These are phyloP conservation scores for Eleginops maclovinus DNA, from an alignment of 2,113 vertebrate genomes.

Conservation along the genomic window DNA sequence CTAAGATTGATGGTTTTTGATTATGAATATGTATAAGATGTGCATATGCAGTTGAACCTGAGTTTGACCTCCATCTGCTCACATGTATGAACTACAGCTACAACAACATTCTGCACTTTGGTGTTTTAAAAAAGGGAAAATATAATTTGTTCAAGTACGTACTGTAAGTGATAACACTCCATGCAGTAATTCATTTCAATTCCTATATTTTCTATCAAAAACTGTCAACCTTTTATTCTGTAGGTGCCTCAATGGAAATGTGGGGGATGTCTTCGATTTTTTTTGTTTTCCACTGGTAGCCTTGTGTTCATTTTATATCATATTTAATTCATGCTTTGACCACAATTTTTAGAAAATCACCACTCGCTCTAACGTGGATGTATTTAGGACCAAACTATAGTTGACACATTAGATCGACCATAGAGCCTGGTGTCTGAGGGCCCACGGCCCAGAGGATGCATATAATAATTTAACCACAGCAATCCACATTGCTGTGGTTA, in stretches of 20 bases:
- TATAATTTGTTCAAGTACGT: conserved; percentile 32
- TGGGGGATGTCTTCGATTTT: not conserved
- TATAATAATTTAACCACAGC: conserved; percentile 22
- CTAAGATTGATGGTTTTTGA: conserved; percentile 77
- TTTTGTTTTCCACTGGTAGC: not conserved
- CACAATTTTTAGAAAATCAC: conserved; percentile 25
- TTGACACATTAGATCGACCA: conserved; percentile 8
- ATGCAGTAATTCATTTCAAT: conserved; percentile 15
- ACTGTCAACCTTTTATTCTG: conserved; percentile 4
- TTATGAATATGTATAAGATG: conserved; percentile 80
- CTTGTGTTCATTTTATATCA: conserved; percentile 17
- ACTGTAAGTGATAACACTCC: conserved; percentile 14
- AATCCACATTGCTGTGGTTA: conserved; percentile 6
- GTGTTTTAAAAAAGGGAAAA: conserved; percentile 34
- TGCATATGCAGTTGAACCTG: conserved; percentile 75
- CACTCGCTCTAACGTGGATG: conserved; percentile 11
- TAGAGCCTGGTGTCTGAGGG: not conserved
- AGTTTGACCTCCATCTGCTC: conserved; percentile 79
- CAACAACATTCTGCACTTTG: conserved; percentile 18
- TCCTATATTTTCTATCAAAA: conserved; percentile 19
- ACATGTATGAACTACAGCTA: conserved; percentile 27
- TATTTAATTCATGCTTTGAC: conserved; percentile 46
- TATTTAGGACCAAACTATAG: conserved; percentile 10
- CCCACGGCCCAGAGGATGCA: conserved; percentile 4
- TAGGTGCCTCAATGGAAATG: not conserved